phyloP scores from a whole-genome alignment of 2,113 vertebrate genomes.

The Nerophis lumbriciformis region DNA sequence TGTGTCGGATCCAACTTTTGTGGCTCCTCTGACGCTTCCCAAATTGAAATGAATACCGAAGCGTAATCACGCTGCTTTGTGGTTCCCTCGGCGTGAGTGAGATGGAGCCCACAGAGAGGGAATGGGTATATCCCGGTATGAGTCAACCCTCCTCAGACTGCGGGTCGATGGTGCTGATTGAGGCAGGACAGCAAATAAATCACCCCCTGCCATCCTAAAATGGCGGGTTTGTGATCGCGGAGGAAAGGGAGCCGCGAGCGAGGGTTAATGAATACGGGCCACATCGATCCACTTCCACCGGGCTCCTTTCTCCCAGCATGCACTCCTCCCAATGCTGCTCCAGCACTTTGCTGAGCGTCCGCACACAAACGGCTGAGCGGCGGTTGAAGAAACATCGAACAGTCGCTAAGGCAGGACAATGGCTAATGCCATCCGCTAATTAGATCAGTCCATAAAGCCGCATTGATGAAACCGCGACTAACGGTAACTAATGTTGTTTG shows the following conservation, averaged over 20 bases:
- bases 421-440: slow-evolving; percentile 48
- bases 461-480: slow-evolving; percentile 15
- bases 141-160: slow-evolving; percentile 65
- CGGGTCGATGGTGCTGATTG: slow-evolving; percentile 70
- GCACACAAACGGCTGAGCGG: slow-evolving; percentile 56
- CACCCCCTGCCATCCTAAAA: slow-evolving; percentile 65
- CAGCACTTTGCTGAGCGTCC: slow-evolving; percentile 68
- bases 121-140: slow-evolving; percentile 61
- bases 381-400: slow-evolving; percentile 30
- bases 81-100: slow-evolving; percentile 30
- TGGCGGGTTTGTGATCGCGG: slow-evolving; percentile 62
- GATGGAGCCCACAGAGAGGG: slow-evolving; percentile 50
- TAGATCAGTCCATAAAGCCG: slow-evolving; percentile 31
- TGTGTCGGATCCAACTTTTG: too few species aligned
- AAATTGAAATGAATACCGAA: slow-evolving; percentile 23
- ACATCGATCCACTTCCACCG: slow-evolving; percentile 65
- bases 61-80: slow-evolving; percentile 12
- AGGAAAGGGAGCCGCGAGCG: slow-evolving; percentile 63
- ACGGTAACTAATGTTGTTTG: slow-evolving; percentile 34
- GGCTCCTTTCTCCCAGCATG: slow-evolving; percentile 43
- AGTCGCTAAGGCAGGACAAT: slow-evolving; percentile 37
- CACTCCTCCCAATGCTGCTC: slow-evolving; percentile 58
- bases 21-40: neutral
- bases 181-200: slow-evolving; percentile 74
- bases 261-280: slow-evolving; percentile 73